phyloP scores from a whole-genome alignment of 2,888 invertebrate species.

The Mesochorus sp. region DNA sequence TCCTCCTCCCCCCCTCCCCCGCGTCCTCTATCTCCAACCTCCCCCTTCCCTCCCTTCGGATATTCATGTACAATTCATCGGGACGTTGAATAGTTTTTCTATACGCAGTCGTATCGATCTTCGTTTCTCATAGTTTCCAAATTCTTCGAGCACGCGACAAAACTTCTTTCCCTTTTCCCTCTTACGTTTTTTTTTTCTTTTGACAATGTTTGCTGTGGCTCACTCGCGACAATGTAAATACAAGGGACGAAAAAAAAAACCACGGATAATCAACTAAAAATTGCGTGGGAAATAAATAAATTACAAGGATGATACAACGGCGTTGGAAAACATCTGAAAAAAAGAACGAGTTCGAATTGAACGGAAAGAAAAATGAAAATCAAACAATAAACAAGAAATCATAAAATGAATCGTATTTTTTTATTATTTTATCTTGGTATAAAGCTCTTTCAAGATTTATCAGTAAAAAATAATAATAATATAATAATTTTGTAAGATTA shows the following conservation, averaged over 20 bases:
- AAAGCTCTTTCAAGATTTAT: no score
- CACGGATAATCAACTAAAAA: no score
- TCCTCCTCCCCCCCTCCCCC: constrained; percentile 45
- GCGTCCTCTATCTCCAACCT: constrained; percentile 66
- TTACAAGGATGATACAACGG: no score
- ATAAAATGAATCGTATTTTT: no score
- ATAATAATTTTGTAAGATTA: no score
- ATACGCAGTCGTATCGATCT: constrained; percentile 29
- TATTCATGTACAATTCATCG: constrained; percentile 60
- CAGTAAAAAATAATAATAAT: no score
- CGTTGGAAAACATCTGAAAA: no score
- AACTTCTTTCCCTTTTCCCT: constrained; percentile 68
- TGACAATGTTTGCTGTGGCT: constrained; percentile 10
- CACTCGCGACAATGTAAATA: constrained; percentile 19
- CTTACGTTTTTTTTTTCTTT: constrained; percentile 58
- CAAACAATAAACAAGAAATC: no score
- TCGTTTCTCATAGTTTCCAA: constrained; percentile 54
- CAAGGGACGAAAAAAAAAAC: neutral
- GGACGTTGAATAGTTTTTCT: constrained; percentile 50
- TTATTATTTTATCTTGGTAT: no score
- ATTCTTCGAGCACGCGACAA: constrained; percentile 65
- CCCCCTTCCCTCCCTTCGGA: constrained; percentile 22
- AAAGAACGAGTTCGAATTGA: no score
- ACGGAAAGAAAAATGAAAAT: no score
- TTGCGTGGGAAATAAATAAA: neutral